Percentiles rank a stretch among this genome's conserved stretches.
phyloP scores from a whole-genome alignment of 2,113 vertebrate genomes.

The Cepphus grylle region DNA sequence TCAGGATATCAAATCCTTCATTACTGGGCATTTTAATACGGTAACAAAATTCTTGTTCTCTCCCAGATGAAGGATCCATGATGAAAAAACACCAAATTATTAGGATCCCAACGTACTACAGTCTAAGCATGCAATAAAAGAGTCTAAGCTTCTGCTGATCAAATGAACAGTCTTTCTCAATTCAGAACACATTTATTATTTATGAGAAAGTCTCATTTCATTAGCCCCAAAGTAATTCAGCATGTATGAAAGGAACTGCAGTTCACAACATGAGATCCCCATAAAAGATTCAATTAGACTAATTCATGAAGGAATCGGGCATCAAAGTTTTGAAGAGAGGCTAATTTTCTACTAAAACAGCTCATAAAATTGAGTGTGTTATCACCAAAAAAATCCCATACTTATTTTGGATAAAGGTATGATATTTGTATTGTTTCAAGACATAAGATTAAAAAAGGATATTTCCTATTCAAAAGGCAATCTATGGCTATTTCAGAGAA shows the following conservation, averaged over 20 bases:
- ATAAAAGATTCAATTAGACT: not conserved
- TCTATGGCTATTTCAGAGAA: not conserved
- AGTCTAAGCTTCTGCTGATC: not conserved
- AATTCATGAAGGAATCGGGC: not conserved
- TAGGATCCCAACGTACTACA: not conserved
- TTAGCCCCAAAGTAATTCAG: not conserved
- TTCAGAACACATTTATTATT: conserved; percentile 61
- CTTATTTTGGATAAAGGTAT: not conserved
- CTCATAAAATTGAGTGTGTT: not conserved
- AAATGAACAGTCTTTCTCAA: not conserved
- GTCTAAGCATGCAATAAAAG: not conserved
- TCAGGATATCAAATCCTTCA: conserved; percentile 13
- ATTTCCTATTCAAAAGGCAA: not conserved
- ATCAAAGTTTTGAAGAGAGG: not conserved
- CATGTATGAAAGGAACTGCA: not conserved
- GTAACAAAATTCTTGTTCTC: conserved; percentile 36
- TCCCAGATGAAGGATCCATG: conserved; percentile 45
- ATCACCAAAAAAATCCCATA: not conserved
- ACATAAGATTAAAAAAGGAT: not conserved
- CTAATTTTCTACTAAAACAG: not conserved
- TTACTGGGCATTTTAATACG: conserved; percentile 23
- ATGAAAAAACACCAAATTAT: not conserved
- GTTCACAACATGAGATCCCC: not conserved
- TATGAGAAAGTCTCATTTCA: conserved; percentile 54
- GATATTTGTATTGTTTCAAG: not conserved